Evolutionary conservation across 1,140 invertebrate species (phyloP).

Genomic region (Palaemon carinicauda): DNA sequence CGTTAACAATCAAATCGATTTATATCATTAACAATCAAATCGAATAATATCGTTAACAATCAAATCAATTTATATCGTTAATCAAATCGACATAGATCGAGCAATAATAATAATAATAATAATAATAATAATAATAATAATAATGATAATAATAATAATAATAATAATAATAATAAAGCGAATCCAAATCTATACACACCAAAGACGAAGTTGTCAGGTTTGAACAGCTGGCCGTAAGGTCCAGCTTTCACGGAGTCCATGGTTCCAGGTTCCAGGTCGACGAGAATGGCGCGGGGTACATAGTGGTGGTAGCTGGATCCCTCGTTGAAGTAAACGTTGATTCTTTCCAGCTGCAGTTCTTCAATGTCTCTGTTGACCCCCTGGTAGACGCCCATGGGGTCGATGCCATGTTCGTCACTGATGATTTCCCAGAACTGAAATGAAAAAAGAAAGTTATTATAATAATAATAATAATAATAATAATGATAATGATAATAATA

Average conservation of each 20-base stretch:
- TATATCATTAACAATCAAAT: too few relatives aligned
- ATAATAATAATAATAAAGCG: too few relatives aligned
- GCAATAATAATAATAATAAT: too few relatives aligned
- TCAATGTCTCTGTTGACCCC: slow-evolving; percentile 48
- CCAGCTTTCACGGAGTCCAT: slow-evolving; percentile 43
- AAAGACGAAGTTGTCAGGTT: slow-evolving; percentile 40
- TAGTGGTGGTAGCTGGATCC: slow-evolving; percentile 71
- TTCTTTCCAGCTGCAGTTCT: slow-evolving; percentile 80
- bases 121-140: too few relatives aligned
- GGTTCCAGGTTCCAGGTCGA: slow-evolving; percentile 36
- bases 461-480: neutral
- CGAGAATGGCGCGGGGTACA: slow-evolving; percentile 31
- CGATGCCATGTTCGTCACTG: slow-evolving; percentile 44
- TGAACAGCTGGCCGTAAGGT: slow-evolving; percentile 39
- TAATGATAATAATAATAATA: too few relatives aligned
- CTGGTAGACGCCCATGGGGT: slow-evolving; percentile 34
- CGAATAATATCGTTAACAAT: too few relatives aligned
- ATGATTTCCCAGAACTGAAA: slow-evolving; percentile 45
- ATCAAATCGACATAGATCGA: too few relatives aligned
- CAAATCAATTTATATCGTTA: too few relatives aligned
- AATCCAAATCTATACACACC: neutral
- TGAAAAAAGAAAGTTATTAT: neutral
- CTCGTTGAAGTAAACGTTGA: slow-evolving; percentile 93
- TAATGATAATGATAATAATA: too few relatives aligned
- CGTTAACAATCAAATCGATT: too few relatives aligned